Conservation (phyloP, 30 jellyfish, hydroid and myxozoan species). For the Aurelia sp. region DNA sequence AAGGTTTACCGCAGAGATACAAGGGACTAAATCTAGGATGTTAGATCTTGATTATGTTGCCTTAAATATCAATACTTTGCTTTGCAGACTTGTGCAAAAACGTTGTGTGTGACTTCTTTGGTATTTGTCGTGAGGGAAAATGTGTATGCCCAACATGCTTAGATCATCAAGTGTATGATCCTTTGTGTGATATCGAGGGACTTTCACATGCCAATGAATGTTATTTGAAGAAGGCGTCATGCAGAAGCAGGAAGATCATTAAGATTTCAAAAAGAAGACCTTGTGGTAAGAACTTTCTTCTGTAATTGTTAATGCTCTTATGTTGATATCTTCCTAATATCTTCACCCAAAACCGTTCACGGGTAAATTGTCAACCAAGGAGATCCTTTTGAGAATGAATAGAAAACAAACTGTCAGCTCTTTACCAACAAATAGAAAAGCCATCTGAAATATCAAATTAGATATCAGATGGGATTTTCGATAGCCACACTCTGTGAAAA, state of each 20-base stretch:
- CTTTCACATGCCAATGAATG: slow-evolving; percentile 83
- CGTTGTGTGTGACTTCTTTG: slow-evolving; percentile 42
- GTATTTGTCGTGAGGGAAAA: slow-evolving; percentile 49
- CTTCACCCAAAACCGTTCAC: too few relatives aligned
- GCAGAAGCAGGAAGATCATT: slow-evolving; percentile 32
- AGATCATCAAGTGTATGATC: slow-evolving; percentile 55
- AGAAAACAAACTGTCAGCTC: background rate
- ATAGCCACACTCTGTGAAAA: too few relatives aligned
- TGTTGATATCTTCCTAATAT: background rate
- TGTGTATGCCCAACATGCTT: slow-evolving; percentile 69
- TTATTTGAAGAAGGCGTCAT: slow-evolving; percentile 58
- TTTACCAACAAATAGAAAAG: too few relatives aligned
- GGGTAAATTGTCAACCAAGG: too few relatives aligned
- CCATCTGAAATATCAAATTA: too few relatives aligned
- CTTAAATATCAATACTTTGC: background rate
- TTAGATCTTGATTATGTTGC: too few relatives aligned
- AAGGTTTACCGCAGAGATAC: too few relatives aligned
- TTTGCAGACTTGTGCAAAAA: slow-evolving; percentile 68
- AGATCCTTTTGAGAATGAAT: background rate
- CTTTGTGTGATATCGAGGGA: slow-evolving; percentile 79
- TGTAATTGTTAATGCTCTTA: background rate
- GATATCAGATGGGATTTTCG: too few relatives aligned
- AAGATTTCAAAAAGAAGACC: slow-evolving; percentile 52
- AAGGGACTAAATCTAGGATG: too few relatives aligned
- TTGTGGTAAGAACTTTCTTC: slow-evolving; percentile 64